Evolutionary conservation across 2,888 invertebrate genomes (phyloP).

Genomic region (Sinhomidia bicolor): DNA sequence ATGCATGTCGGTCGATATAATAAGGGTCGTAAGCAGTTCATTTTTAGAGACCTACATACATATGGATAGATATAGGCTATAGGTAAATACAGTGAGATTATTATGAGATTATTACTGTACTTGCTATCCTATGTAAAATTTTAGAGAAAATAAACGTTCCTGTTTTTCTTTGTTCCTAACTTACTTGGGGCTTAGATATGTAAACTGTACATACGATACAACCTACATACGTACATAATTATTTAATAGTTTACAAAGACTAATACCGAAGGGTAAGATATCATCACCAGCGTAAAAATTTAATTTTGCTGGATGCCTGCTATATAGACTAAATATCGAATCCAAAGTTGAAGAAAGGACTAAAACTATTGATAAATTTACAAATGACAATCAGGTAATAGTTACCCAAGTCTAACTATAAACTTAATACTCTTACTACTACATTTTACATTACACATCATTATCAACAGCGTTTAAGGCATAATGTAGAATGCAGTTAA

Average conservation of each 20-base stretch:
- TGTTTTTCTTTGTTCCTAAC: no score
- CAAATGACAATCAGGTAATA: slow-evolving; percentile 2
- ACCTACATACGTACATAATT: no score
- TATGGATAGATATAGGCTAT: no score
- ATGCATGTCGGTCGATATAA: background rate
- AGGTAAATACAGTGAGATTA: background rate
- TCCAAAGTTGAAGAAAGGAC: slow-evolving; percentile 3
- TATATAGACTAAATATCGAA: slow-evolving; percentile 15
- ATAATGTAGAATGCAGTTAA: background rate
- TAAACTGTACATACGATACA: no score
- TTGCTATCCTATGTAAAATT: no score
- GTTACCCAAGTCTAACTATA: background rate
- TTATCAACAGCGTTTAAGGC: background rate
- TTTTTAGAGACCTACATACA: background rate
- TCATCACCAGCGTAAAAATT: slow-evolving; percentile 58
- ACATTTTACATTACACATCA: background rate
- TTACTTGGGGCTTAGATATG: no score
- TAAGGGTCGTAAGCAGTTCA: slow-evolving; percentile 14
- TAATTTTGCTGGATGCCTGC: slow-evolving; percentile 31
- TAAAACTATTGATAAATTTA: background rate
- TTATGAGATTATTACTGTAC: no score
- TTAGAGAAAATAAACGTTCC: no score
- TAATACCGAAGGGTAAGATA: slow-evolving; percentile 70
- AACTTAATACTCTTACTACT: background rate
- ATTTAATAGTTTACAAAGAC: slow-evolving; percentile 67